phyloP scores from a whole-genome alignment of 2,888 invertebrate genomes.

The Rhagonycha fulva region DNA sequence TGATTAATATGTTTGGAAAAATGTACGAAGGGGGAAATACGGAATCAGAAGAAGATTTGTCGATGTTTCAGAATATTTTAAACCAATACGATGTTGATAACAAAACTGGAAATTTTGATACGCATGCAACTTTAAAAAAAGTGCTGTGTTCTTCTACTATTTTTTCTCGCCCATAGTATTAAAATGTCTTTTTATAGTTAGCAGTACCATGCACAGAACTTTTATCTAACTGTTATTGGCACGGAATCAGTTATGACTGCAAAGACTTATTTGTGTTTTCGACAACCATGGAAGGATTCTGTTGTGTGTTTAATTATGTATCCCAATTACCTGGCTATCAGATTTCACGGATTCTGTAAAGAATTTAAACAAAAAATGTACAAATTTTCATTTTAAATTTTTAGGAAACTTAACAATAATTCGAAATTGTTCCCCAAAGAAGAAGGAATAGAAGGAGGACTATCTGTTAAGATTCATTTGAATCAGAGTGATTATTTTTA shows the following conservation, averaged over 20 bases:
- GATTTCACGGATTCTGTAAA: constrained; percentile 7
- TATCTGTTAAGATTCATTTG: constrained; percentile 43
- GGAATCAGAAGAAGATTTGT: constrained; percentile 42
- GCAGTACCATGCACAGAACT: constrained; percentile 59
- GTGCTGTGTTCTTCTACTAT: constrained; percentile 5
- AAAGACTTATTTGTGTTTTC: constrained; percentile 59
- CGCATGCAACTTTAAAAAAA: constrained; percentile 18
- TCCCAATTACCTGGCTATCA: constrained; percentile 38
- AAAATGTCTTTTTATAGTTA: constrained; percentile 47
- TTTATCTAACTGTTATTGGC: constrained; percentile 59
- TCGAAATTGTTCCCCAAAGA: constrained; percentile 23
- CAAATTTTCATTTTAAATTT: not conserved
- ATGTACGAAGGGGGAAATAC: constrained; percentile 47
- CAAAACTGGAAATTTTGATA: constrained; percentile 20
- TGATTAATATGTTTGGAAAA: constrained; percentile 43
- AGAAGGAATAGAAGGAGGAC: constrained; percentile 38
- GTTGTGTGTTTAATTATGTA: constrained; percentile 64
- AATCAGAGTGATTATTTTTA: constrained; percentile 57
- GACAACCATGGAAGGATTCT: constrained; percentile 64
- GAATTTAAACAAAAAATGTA: not conserved
- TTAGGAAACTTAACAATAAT: constrained; percentile 30
- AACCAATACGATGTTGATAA: constrained; percentile 55
- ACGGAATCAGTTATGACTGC: constrained; percentile 54
- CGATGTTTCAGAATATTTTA: constrained; percentile 53
- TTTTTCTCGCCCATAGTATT: not conserved